These are phyloP conservation scores for Aphidius gifuensis DNA, from an alignment of 1,140 invertebrate genomes.

Conservation along the genomic window DNA sequence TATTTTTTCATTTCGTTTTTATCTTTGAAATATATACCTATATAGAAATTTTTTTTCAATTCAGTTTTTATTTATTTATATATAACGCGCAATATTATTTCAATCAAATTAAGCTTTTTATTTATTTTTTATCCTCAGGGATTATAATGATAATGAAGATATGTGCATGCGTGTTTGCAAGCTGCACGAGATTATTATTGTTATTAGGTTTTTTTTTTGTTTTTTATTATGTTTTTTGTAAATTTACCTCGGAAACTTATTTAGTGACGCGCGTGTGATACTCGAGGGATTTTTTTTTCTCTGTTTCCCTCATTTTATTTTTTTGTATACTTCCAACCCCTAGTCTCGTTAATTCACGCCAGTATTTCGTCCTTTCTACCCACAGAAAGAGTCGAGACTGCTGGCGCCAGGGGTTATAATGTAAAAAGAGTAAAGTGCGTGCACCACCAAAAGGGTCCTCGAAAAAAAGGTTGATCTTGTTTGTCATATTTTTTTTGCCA, in stretches of 20 bases:
- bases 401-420: constrained; percentile 18
- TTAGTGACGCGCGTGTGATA: constrained; percentile 2
- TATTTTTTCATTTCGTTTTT: no score
- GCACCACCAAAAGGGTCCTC: constrained; percentile 21
- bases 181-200: no score
- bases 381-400: background rate
- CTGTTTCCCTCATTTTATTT: background rate
- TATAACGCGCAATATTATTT: no score
- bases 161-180: no score
- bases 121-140: no score
- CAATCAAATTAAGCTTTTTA: no score
- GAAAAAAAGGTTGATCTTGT: constrained; percentile 9
- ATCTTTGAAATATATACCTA: background rate
- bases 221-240: constrained; percentile 1
- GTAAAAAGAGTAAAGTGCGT: constrained; percentile 12
- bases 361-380: constrained; percentile 7
- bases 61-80: background rate
- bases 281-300: constrained; percentile 2
- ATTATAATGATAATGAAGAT: no score
- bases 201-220: background rate
- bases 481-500: background rate
- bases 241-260: constrained; percentile 1
- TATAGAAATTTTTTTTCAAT: background rate
- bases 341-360: constrained; percentile 24
- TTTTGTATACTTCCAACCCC: background rate